Base-by-base conservation (phyloP, 2,888 invertebrate genomes). In the Apodemia zela region DNA sequence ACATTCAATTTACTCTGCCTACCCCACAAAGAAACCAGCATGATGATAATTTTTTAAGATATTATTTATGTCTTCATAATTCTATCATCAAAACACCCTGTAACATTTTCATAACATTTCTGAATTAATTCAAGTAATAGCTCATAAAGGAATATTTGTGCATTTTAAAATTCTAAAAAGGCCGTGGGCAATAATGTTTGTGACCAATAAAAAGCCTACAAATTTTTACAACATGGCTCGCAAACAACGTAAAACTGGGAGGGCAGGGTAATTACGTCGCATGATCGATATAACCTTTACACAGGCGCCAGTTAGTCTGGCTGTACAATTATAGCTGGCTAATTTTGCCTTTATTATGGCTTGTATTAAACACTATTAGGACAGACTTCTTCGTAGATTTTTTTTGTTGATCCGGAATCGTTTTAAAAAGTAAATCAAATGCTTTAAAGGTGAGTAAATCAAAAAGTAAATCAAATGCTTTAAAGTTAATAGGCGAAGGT, bases 251-350 rank as follows among this genome's bases (percentile, higher is more conserved):
- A 65, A 66, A 62, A 73, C 76, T 73, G 76, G 76, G 74, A 74
- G 73, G 78, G 79, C 76, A 74, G 73, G 73, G 78, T 80, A 84
- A 84, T 84, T 84, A 81, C 76, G 70, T 61, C 61, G 66, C 72
- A 77, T 83, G 84, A 84, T 85, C 85, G 83, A 85, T 85, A 82
- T 15, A 15, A 72, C 72, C 71, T 68, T 71, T 66, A 68, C 64
- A 57, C 45, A 63, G 82, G 81, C 84, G 84, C 80, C 81, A 66
- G 67, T 64, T 61, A 67, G 83, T 74, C 82, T 76, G 67, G 65
- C 33, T 47, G 21, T 47, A 59, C 35, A 8, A 42, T 42, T 33
- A 59, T 59, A 38, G 42, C 35, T 18, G 38, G 38, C 38, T 38
- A 38, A 38, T 38, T 38, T 38, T 38, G 11, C 11, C 38, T 38